Percentiles rank a stretch among this genome's conserved stretches.
Conservation (phyloP, 2,113 vertebrate species). For the Elanus axillaris region DNA sequence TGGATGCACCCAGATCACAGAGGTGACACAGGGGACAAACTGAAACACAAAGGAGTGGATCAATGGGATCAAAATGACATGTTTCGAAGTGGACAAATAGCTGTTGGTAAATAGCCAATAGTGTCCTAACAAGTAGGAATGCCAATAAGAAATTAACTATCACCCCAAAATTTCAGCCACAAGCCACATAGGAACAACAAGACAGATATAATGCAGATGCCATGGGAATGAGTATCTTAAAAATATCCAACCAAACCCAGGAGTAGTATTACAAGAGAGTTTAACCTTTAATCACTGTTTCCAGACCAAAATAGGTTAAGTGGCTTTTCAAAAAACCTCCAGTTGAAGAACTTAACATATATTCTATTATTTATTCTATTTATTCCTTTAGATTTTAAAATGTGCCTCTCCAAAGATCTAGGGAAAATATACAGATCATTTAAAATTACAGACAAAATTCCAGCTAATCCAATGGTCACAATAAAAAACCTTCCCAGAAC, state of each 20-base stretch:
- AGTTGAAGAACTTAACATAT: not conserved
- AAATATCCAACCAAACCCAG: not conserved
- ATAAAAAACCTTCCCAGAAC: slow-evolving; percentile 50
- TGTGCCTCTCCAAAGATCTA: not conserved
- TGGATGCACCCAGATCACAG: not conserved
- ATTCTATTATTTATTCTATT: not conserved
- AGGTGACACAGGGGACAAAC: slow-evolving; percentile 52
- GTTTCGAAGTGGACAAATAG: slow-evolving; percentile 14
- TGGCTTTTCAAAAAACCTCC: not conserved
- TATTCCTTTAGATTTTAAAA: slow-evolving; percentile 19
- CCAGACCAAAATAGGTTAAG: not conserved
- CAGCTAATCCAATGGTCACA: not conserved
- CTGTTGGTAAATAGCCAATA: slow-evolving; percentile 6
- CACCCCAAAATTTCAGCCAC: not conserved
- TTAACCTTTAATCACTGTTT: slow-evolving; percentile 2
- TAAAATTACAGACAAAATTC: slow-evolving; percentile 16
- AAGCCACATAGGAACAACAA: not conserved
- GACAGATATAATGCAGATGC: not conserved
- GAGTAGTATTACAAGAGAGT: not conserved
- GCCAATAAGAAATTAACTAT: not conserved
- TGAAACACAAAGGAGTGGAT: slow-evolving; percentile 36
- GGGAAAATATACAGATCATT: slow-evolving; percentile 18
- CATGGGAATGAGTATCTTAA: not conserved
- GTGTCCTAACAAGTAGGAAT: not conserved
- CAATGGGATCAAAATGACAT: slow-evolving; percentile 47